These are phyloP conservation scores for Gulo gulo DNA, from an alignment of 2,113 vertebrate species.

Conservation along the genomic window DNA sequence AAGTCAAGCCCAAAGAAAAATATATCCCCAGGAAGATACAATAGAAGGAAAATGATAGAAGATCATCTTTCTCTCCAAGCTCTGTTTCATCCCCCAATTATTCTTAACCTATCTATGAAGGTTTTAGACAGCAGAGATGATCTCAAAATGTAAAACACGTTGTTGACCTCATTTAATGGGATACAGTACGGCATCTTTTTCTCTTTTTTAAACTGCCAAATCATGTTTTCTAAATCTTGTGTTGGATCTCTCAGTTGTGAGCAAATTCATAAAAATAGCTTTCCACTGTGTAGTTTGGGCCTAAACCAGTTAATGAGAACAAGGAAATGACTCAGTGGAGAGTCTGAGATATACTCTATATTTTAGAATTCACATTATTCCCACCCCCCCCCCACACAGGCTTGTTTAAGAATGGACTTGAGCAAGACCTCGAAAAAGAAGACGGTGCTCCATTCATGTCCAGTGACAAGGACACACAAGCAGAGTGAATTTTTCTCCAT, in stretches of 20 bases:
- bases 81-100: background rate
- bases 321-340: conserved; percentile 61
- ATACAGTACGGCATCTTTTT: background rate
- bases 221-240: background rate
- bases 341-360: conserved; percentile 27
- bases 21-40: background rate
- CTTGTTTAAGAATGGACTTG: background rate
- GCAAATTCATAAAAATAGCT: conserved; percentile 58
- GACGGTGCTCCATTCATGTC: background rate
- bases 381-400: background rate
- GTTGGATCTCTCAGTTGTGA: conserved; percentile 49
- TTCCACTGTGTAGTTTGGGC: conserved; percentile 13
- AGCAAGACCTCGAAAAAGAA: background rate
- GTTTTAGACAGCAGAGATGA: conserved; percentile 12
- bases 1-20: background rate
- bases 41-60: background rate
- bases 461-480: background rate
- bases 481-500: background rate
- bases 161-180: background rate
- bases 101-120: background rate
- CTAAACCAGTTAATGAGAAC: conserved; percentile 58
- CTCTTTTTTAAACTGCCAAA: background rate
- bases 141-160: conserved; percentile 27
- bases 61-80: background rate
- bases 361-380: conserved; percentile 3